Conservation (phyloP, 2,797 vertebrate species). For the Acrocephalus scirpaceus region DNA sequence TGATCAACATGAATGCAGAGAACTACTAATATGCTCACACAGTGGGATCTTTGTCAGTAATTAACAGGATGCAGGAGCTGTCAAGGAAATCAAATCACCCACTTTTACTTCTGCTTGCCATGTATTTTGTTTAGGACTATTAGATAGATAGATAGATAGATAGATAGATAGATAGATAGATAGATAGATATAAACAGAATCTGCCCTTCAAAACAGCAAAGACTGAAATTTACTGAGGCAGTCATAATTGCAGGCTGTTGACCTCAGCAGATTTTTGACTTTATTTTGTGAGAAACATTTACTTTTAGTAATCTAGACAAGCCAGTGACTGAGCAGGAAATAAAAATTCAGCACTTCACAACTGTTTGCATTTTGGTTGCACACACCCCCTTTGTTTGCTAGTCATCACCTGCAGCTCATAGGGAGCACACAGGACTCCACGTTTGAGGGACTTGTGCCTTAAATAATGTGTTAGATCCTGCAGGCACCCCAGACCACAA, state of each 20-base stretch:
- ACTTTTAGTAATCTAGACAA: background rate
- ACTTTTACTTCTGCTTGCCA: background rate
- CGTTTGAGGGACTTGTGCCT: background rate
- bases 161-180: background rate
- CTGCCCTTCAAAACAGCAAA: background rate
- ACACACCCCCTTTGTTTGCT: background rate
- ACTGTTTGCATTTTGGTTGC: background rate
- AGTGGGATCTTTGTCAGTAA: background rate
- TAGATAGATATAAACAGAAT: background rate
- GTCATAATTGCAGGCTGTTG: background rate
- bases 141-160: background rate
- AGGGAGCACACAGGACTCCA: background rate
- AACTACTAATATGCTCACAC: background rate
- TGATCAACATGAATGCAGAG: background rate
- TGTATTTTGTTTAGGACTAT: background rate
- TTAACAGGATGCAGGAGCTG: background rate
- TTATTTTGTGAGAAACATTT: constrained; percentile 6
- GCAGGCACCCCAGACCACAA: background rate
- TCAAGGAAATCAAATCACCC: background rate
- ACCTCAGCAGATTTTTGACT: constrained; percentile 19
- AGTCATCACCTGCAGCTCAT: background rate
- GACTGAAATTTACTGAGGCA: constrained; percentile 6
- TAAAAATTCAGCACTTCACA: background rate
- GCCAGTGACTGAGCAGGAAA: background rate
- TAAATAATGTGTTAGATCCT: background rate